Evolutionary conservation across 2,113 vertebrate species (phyloP), one percentile per base, ranked within the genome.

Genomic region (Semnornis frantzii): DNA sequence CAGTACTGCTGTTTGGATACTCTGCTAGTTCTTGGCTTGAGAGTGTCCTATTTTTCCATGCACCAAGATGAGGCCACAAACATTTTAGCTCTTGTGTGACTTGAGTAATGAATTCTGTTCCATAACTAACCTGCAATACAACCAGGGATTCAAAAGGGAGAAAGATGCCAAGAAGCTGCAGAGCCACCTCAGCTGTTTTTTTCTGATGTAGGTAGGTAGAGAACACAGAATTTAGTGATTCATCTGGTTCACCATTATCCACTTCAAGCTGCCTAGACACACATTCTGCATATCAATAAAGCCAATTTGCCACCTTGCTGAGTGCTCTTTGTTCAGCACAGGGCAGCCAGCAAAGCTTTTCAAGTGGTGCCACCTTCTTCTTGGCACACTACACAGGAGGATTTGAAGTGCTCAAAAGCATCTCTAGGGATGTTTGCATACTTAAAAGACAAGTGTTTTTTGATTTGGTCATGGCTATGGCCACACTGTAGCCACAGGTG

Each of bases 391-490:
- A 18, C 12, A 17, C 11, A 17, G 24, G 48, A 64, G 46, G 16
- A 42, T 60, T 64, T 71, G 31, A 60, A 87, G 71, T 2, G 16
- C 21, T 87, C 42, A 75, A 1, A 31, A 68, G 9, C 42, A 52
- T 54, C 33, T 89, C 52, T 89, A 52, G 30, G 63, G 30, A 68
- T 52, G 27, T 84, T 82, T 55, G 21, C 11, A 23, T 31, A 33
- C 10, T 75, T 23, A 54, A 27, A 66, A 1, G 3, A 30, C 46
- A 78, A 78, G 14, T 19, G 70, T 57, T 92, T 57, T 57, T 0
- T 31, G 48, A 27, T n/a, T 59, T 1, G 2, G 31, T 63, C 0
- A 0, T 2, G 2, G 37, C 33, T 0, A 0, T 1, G 2, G 33
- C 33, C 1, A 1, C 10, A 4, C 0, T 17, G 44, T 7, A 55